phyloP scores from a whole-genome alignment of 2,888 invertebrate species.

The Bruchidius siliquastri region DNA sequence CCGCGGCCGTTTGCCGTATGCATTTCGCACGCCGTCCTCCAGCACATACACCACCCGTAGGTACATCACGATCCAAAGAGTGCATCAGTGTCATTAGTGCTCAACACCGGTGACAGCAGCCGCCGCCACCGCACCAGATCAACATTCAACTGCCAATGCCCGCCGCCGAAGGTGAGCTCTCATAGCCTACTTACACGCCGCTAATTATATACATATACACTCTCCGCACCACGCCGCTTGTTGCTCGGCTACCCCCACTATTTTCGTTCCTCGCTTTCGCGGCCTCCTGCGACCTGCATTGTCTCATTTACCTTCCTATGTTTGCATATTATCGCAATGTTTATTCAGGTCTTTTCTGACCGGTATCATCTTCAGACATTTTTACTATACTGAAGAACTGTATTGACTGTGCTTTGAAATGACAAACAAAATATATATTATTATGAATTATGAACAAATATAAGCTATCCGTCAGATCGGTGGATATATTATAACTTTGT shows the following conservation, averaged over 20 bases:
- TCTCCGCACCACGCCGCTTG: conserved; percentile 31
- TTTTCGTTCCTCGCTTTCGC: background rate
- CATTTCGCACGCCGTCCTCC: conserved; percentile 42
- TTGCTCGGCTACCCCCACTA: conserved; percentile 26
- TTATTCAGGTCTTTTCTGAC: conserved; percentile 24
- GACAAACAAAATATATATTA: too few relatives aligned
- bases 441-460: too few relatives aligned
- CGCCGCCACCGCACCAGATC: too few relatives aligned
- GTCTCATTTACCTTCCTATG: conserved; percentile 19
- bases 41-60: conserved; percentile 44
- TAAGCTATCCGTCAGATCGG: too few relatives aligned
- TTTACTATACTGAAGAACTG: too few relatives aligned
- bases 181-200: conserved; percentile 39
- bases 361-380: conserved; percentile 4
- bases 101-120: background rate
- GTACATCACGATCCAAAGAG: conserved; percentile 42
- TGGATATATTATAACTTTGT: too few relatives aligned
- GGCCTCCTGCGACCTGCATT: too few relatives aligned
- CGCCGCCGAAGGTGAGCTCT: conserved; percentile 42
- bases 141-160: conserved; percentile 44
- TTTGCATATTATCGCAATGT: conserved; percentile 23
- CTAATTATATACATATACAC: conserved; percentile 36
- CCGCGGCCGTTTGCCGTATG: conserved; percentile 35
- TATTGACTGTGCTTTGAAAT: too few relatives aligned
- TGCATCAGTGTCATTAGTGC: conserved; percentile 47